Conservation (phyloP, 2,888 invertebrate species). For the Ophion ventricosus region DNA sequence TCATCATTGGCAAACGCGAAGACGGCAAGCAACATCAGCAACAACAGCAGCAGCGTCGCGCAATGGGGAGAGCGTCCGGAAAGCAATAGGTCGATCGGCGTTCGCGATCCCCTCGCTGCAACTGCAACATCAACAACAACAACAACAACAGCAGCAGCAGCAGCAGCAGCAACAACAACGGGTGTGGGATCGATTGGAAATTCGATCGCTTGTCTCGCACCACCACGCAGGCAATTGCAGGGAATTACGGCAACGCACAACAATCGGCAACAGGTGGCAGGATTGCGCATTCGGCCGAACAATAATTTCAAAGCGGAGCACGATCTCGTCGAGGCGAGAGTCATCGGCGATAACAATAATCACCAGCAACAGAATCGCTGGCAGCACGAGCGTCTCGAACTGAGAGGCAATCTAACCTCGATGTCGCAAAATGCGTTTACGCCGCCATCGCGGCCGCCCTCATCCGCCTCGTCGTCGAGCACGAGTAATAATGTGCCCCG, state of each 20-base stretch:
- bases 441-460: conserved; percentile 79
- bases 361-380: conserved; percentile 48
- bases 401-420: conserved; percentile 75
- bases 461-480: conserved; percentile 69
- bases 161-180: background rate
- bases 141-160: background rate
- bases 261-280: too few relatives aligned
- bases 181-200: background rate
- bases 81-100: background rate
- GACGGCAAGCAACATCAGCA: background rate
- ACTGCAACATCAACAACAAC: background rate
- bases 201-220: conserved; percentile 76
- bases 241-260: conserved; percentile 14
- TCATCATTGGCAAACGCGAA: conserved; percentile 6
- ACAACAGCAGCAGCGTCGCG: background rate
- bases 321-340: conserved; percentile 6
- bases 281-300: conserved; percentile 11
- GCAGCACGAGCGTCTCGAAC: conserved; percentile 73
- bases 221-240: conserved; percentile 34
- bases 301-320: conserved; percentile 29
- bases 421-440: conserved; percentile 78
- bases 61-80: background rate
- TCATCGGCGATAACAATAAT: background rate
- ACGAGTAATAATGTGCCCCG: conserved; percentile 58
- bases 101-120: background rate